phyloP scores from a whole-genome alignment of 2,888 invertebrate species.

The Apotomis capreana region DNA sequence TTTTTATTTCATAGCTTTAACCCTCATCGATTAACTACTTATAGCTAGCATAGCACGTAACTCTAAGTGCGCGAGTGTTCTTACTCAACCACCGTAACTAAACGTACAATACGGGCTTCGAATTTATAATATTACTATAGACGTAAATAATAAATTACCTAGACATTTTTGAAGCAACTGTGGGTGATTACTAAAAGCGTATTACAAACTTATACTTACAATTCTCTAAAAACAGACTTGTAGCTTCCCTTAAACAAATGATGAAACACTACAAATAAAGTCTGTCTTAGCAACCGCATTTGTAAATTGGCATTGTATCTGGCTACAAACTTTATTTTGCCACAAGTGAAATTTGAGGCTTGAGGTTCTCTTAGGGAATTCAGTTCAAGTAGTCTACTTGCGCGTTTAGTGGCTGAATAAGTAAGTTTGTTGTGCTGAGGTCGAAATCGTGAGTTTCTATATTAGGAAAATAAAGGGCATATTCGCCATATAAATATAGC shows the following conservation, averaged over 20 bases:
- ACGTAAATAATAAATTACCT: conserved; percentile 7
- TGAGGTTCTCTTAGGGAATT: neutral
- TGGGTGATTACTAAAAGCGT: conserved; percentile 10
- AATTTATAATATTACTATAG: neutral
- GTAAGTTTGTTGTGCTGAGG: conserved; percentile 22
- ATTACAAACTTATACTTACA: conserved; percentile 1
- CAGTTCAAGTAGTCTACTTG: neutral
- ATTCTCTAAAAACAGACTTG: neutral
- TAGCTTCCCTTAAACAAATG: neutral
- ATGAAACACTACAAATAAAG: neutral
- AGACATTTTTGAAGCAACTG: conserved; percentile 2
- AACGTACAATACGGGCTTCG: too few relatives aligned
- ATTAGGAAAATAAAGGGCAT: conserved; percentile 37
- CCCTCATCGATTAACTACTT: too few relatives aligned
- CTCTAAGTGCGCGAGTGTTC: too few relatives aligned
- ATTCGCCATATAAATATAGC: conserved; percentile 33
- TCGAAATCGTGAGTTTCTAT: conserved; percentile 31
- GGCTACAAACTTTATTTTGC: conserved; percentile 21
- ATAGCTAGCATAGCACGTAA: too few relatives aligned
- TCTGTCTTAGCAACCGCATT: conserved; percentile 1
- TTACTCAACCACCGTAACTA: too few relatives aligned
- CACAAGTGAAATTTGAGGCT: conserved; percentile 2
- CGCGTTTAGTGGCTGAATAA: neutral
- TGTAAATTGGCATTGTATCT: conserved; percentile 9
- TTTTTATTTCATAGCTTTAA: too few relatives aligned